Evolutionary conservation across 37 sponge, comb jelly and placozoan species (phyloP).

Genomic region (Lycopodina hypogea): DNA sequence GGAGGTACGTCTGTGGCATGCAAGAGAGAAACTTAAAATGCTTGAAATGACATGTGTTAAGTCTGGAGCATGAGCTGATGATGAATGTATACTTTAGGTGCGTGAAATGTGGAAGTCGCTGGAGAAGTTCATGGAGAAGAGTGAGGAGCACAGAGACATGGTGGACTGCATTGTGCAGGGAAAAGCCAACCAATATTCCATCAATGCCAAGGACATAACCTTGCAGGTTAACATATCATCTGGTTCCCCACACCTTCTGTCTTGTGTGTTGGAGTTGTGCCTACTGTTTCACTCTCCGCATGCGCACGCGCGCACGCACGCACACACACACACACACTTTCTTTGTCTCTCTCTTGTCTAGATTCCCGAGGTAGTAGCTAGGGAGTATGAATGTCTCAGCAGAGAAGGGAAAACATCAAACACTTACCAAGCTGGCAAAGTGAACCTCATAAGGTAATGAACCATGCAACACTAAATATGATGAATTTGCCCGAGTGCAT

Average conservation of each 20-base stretch:
- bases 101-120: conserved; percentile 31
- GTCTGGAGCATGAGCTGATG: too few species aligned
- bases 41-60: too few species aligned
- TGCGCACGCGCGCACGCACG: too few species aligned
- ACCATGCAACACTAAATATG: not conserved
- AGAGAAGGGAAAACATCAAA: conserved; percentile 36
- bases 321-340: too few species aligned
- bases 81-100: not conserved
- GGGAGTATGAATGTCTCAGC: conserved; percentile 17
- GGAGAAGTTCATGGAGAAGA: conserved; percentile 20
- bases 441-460: conserved; percentile 59
- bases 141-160: conserved; percentile 31
- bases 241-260: not conserved
- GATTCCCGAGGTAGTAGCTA: conserved; percentile 42
- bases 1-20: conserved; percentile 1
- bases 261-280: not conserved
- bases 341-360: not conserved
- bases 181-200: conserved; percentile 18
- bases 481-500: not conserved
- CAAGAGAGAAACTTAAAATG: too few species aligned
- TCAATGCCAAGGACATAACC: conserved; percentile 36
- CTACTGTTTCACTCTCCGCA: not conserved
- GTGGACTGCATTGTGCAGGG: conserved; percentile 47
- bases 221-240: conserved; percentile 37
- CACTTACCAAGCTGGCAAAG: conserved; percentile 50